Conservation (phyloP, 2,113 vertebrate genomes). For the Noctilio leporinus region DNA sequence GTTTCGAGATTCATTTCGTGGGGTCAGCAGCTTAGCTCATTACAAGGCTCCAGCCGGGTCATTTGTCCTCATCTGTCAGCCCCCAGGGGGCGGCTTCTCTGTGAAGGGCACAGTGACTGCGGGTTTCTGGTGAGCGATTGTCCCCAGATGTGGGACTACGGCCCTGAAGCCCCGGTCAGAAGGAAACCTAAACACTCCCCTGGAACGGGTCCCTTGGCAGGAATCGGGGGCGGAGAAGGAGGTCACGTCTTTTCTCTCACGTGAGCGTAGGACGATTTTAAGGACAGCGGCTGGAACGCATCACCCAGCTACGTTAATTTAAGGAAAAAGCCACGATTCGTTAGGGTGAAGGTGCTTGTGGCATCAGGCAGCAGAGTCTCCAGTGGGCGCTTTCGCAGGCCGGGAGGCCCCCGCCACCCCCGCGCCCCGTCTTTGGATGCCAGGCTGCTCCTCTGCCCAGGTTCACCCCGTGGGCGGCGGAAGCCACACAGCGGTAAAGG, state of each 20-base stretch:
- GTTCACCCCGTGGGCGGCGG: not conserved
- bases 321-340: not conserved
- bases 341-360: not conserved
- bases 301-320: not conserved
- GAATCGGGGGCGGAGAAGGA: not conserved
- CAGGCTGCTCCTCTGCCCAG: not conserved
- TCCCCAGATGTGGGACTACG: not conserved
- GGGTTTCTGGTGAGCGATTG: constrained; percentile 25
- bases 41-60: constrained; percentile 54
- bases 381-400: not conserved
- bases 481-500: not conserved
- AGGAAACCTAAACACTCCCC: not conserved
- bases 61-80: constrained; percentile 82
- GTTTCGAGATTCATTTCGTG: constrained; percentile 67
- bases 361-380: not conserved
- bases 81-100: constrained; percentile 62
- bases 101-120: constrained; percentile 75
- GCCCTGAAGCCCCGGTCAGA: not conserved
- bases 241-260: not conserved
- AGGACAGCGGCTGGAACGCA: not conserved
- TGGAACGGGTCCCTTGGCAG: not conserved
- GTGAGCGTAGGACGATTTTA: not conserved
- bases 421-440: not conserved
- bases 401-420: not conserved
- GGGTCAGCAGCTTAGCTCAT: constrained; percentile 70